phyloP scores from a whole-genome alignment of 2,113 vertebrate genomes.

The Pseudopodoces humilis region DNA sequence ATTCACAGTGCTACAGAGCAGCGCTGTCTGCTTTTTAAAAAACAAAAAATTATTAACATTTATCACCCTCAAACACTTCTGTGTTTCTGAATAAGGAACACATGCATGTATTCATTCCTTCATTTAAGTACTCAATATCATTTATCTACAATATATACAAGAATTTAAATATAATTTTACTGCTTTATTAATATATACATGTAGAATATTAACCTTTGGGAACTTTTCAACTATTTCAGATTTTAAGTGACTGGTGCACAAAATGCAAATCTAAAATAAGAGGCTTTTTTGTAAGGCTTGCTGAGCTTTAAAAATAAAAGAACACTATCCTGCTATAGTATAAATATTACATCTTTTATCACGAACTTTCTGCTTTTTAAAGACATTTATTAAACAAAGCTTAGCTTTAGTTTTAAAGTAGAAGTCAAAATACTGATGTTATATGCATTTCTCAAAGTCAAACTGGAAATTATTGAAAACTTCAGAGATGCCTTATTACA shows the following conservation, averaged over 20 bases:
- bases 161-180: background rate
- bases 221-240: background rate
- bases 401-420: background rate
- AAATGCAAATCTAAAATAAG: background rate
- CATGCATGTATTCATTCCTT: background rate
- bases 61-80: background rate
- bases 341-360: background rate
- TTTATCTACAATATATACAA: background rate
- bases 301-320: background rate
- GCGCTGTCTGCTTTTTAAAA: background rate
- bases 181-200: background rate
- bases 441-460: background rate
- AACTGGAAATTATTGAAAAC: background rate
- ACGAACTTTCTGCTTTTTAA: background rate
- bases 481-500: background rate
- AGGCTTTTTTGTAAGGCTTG: background rate
- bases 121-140: background rate
- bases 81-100: background rate
- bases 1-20: rapidly evolving
- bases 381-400: background rate
- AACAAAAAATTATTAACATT: background rate
- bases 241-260: background rate
- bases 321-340: background rate
- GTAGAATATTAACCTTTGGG: background rate
- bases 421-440: background rate